phyloP scores from a whole-genome alignment of 2,797 vertebrate genomes.

The Mionectes olivaceus region DNA sequence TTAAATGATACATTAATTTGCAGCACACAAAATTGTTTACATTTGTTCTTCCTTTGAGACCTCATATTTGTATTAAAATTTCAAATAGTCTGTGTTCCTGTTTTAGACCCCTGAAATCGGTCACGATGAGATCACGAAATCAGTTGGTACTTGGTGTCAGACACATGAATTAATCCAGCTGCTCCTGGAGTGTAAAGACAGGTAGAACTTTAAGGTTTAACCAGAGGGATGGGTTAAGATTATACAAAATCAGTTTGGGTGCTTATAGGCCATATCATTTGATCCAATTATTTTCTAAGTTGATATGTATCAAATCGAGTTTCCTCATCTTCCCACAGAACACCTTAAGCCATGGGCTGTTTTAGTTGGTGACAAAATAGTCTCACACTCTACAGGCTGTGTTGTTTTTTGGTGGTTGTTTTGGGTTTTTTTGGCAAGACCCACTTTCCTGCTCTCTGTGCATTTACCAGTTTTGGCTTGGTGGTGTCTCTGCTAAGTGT shows the following conservation, averaged over 20 bases:
- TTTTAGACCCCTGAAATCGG: not conserved
- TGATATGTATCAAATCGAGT: rapidly evolving
- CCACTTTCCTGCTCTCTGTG: rapidly evolving
- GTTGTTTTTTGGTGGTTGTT: not conserved
- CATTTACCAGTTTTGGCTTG: rapidly evolving
- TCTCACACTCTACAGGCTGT: not conserved
- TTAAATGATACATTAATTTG: not conserved
- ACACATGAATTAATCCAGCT: not conserved
- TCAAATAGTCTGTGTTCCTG: not conserved
- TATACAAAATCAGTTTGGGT: rapidly evolving
- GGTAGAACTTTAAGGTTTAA: not conserved
- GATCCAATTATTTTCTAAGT: not conserved
- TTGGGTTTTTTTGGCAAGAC: not conserved
- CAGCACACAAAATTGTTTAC: not conserved
- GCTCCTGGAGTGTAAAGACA: not conserved
- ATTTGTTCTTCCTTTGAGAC: not conserved
- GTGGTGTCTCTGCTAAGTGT: rapidly evolving
- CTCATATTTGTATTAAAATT: not conserved
- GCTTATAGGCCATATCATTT: rapidly evolving
- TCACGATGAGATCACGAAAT: not conserved
- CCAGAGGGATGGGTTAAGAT: not conserved
- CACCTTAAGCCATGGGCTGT: not conserved
- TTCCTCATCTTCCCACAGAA: not conserved
- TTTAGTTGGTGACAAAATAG: not conserved
- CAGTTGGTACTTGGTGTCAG: not conserved